Conservation (phyloP, 2,797 vertebrate genomes). For the Poecilia wingei region DNA sequence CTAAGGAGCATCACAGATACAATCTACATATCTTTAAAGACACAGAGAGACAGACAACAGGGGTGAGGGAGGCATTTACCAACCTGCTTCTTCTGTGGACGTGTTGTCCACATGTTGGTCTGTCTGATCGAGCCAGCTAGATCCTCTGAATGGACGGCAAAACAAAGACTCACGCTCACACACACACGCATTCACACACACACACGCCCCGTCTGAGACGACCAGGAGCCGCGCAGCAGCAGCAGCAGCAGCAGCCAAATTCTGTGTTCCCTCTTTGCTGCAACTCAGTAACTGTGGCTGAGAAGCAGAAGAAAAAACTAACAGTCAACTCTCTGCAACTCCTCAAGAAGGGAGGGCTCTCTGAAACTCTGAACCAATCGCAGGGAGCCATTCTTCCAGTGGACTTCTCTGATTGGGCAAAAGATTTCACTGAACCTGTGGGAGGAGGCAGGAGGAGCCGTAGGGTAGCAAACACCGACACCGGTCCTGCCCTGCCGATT, state of each 20-base stretch:
- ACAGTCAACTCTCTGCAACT: slow-evolving; percentile 69
- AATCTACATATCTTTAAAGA: slow-evolving; percentile 16
- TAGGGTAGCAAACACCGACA: slow-evolving; percentile 21
- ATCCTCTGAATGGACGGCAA: slow-evolving; percentile 24
- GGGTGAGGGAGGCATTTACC: slow-evolving; percentile 51
- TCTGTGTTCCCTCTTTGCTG: slow-evolving; percentile 18
- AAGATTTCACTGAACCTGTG: slow-evolving; percentile 9
- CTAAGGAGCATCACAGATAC: slow-evolving; percentile 32
- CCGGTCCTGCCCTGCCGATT: slow-evolving; percentile 1
- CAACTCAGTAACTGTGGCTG: slow-evolving; percentile 33
- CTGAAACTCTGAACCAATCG: slow-evolving; percentile 69
- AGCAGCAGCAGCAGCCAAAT: slow-evolving; percentile 5
- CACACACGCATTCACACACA: not conserved
- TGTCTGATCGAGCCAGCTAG: slow-evolving; percentile 28
- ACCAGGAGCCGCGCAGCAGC: slow-evolving; percentile 8
- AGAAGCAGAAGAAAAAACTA: slow-evolving; percentile 28
- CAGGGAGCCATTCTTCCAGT: slow-evolving; percentile 23
- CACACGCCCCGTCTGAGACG: not conserved
- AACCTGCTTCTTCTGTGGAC: slow-evolving; percentile 75
- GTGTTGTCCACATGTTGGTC: slow-evolving; percentile 66
- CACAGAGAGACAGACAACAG: slow-evolving; percentile 23
- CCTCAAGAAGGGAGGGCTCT: slow-evolving; percentile 60
- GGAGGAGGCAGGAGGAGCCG: slow-evolving; percentile 56
- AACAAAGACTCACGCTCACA: not conserved
- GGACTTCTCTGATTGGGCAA: slow-evolving; percentile 49